Evolutionary conservation across 1,140 invertebrate species (phyloP), one percentile per base, ranked within the genome.

Genomic region (Microvelia longipes): DNA sequence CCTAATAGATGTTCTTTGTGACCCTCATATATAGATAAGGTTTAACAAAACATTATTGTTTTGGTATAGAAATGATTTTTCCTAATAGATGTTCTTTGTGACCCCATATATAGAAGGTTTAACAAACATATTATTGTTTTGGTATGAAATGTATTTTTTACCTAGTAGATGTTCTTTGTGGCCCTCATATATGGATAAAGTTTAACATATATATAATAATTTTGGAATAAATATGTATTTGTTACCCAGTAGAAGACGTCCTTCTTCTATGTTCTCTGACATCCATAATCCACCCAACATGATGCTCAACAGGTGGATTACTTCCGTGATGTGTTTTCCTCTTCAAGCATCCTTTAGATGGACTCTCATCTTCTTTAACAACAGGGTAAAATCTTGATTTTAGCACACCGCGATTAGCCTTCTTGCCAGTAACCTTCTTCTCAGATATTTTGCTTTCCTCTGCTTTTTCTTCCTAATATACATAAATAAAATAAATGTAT

Each of bases 221-320:
- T 50, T 11, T 5, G 35, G 35, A 19, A 5, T 50, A 50, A 19
- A 11, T 50, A 50, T 50, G 19, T 11, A 50, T 11, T 29, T 78
- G 74, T 75, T 77, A 87, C 85, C 86, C 85, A 11, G 87, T 84
- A 71, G 90, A 92, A 70, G 87, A 87, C 26, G 88, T 92, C 71
- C 88, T 80, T 13, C 85, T 85, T 25, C 89, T 81, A 79, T 94
- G 91, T 77, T 93, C 91, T 75, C 88, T 87, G 2, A 88, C 85
- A 79, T 96, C 94, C 84, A 96, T 89, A 72, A 98, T 89, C 96
- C 96, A 99, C 27, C 96, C 97, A 60, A 99, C 93, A 77, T 98
- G 94, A 77, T 93, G 89, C 78, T 98, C 96, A 62, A 94, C 85
- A 0, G 93, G 92, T 65, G 94, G 93, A 83, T 97, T 95, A 74